A percentile compares a stretch with the other conserved stretches of the same genome.
Conservation (phyloP, 2,888 invertebrate species). For the Hypolimnas misippus region DNA sequence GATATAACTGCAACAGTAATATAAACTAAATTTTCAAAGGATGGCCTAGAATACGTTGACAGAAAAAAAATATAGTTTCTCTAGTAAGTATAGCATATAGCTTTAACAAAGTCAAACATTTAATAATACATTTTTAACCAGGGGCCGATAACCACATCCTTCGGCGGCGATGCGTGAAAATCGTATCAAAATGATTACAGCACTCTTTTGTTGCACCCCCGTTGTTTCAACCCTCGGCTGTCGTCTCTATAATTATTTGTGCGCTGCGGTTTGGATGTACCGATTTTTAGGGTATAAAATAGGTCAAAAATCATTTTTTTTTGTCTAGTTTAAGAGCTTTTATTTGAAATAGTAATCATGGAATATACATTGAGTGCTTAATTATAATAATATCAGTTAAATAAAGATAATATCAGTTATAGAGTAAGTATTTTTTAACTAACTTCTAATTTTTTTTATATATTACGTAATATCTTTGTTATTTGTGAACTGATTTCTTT, state of each 20-base stretch:
- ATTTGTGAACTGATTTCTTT: too few relatives aligned
- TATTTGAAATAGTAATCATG: too few relatives aligned
- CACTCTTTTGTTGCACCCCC: constrained; percentile 61
- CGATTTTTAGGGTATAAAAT: constrained; percentile 17
- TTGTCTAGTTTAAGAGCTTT: not conserved
- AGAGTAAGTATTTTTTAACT: too few relatives aligned
- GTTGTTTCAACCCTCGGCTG: constrained; percentile 56
- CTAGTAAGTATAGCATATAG: constrained; percentile 1
- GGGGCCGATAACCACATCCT: constrained; percentile 41
- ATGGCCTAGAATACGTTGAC: too few relatives aligned
- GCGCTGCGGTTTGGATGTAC: constrained; percentile 43
- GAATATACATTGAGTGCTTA: too few relatives aligned
- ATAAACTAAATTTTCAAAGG: too few relatives aligned
- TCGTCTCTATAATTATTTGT: constrained; percentile 56
- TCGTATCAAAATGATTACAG: constrained; percentile 74
- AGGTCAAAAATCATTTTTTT: not conserved
- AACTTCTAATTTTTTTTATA: too few relatives aligned
- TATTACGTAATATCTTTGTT: too few relatives aligned
- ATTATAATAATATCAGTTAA: too few relatives aligned
- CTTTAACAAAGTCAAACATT: constrained; percentile 20
- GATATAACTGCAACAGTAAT: too few relatives aligned
- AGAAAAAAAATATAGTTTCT: not conserved
- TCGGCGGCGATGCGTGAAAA: constrained; percentile 64
- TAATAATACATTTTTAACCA: constrained; percentile 38
- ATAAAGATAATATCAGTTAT: too few relatives aligned